phyloP scores from a whole-genome alignment of 2,888 invertebrate genomes.

The Sphinx pinastri region DNA sequence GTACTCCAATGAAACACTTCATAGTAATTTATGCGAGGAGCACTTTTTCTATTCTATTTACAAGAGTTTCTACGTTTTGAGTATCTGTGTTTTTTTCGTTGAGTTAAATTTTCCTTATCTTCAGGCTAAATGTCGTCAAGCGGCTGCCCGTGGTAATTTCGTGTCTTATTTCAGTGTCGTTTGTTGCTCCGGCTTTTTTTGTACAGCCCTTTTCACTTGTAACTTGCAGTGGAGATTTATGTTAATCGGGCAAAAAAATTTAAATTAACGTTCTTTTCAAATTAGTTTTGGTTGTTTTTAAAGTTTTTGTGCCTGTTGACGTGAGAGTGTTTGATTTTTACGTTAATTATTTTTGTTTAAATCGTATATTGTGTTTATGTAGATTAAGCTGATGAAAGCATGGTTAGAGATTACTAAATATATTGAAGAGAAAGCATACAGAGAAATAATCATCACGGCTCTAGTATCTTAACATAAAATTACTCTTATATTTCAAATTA shows the following conservation, averaged over 20 bases:
- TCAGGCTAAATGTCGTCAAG: slow-evolving; percentile 44
- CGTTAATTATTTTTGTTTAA: neutral
- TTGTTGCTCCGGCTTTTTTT: slow-evolving; percentile 40
- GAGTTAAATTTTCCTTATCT: slow-evolving; percentile 51
- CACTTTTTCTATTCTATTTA: slow-evolving; percentile 48
- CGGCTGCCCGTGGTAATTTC: slow-evolving; percentile 48
- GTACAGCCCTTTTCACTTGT: slow-evolving; percentile 34
- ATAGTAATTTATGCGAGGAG: slow-evolving; percentile 73
- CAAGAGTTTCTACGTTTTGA: slow-evolving; percentile 41
- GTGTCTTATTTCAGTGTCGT: slow-evolving; percentile 39
- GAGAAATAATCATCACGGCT: too few species aligned
- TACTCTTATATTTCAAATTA: too few species aligned
- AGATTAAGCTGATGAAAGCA: neutral
- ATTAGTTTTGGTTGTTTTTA: slow-evolving; percentile 13
- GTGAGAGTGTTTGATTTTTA: neutral
- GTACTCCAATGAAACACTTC: slow-evolving; percentile 66
- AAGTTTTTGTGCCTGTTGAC: neutral
- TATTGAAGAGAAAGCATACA: too few species aligned
- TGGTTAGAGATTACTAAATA: too few species aligned
- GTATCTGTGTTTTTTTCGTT: slow-evolving; percentile 51
- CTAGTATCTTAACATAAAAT: too few species aligned
- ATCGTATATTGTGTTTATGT: neutral
- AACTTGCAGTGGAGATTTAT: slow-evolving; percentile 23
- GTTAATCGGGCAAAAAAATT: neutral
- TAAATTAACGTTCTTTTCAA: slow-evolving; percentile 13